These are phyloP conservation scores for Ophion costatus DNA, from an alignment of 2,888 invertebrate species.

Conservation along the genomic window DNA sequence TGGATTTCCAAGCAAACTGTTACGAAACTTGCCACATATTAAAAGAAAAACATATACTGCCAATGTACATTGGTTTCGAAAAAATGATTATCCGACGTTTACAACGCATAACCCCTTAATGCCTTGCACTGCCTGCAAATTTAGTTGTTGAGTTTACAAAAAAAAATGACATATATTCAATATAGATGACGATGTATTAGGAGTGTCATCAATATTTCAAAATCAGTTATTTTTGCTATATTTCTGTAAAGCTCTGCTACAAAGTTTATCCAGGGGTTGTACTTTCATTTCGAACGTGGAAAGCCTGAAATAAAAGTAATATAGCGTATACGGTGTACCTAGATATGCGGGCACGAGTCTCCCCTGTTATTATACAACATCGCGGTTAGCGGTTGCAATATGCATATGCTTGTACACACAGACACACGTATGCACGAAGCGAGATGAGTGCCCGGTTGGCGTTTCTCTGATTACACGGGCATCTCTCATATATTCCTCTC, in stretches of 20 bases:
- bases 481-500: slow-evolving; percentile 29
- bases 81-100: too few relatives aligned
- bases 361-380: slow-evolving; percentile 40
- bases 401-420: slow-evolving; percentile 25
- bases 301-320: slow-evolving; percentile 11
- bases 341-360: slow-evolving; percentile 22
- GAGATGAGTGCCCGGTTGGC: slow-evolving; percentile 36
- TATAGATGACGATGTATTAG: too few relatives aligned
- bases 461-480: slow-evolving; percentile 47
- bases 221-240: neutral
- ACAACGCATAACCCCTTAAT: too few relatives aligned
- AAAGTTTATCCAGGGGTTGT: slow-evolving; percentile 1
- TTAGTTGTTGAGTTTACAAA: too few relatives aligned
- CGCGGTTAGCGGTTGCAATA: slow-evolving; percentile 15
- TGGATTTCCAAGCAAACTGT: too few relatives aligned
- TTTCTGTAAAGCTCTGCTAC: neutral
- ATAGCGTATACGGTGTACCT: slow-evolving; percentile 7
- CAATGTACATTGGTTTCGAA: too few relatives aligned
- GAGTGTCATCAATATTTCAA: too few relatives aligned
- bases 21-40: too few relatives aligned
- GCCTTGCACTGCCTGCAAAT: too few relatives aligned
- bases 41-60: too few relatives aligned
- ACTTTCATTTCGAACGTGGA: neutral
- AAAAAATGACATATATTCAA: too few relatives aligned
- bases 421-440: neutral